A percentile compares a stretch with the other conserved stretches of the same genome.
These are phyloP conservation scores for Hirtodrosophila histrioides DNA, from an alignment of 2,888 invertebrate genomes.

Conservation along the genomic window DNA sequence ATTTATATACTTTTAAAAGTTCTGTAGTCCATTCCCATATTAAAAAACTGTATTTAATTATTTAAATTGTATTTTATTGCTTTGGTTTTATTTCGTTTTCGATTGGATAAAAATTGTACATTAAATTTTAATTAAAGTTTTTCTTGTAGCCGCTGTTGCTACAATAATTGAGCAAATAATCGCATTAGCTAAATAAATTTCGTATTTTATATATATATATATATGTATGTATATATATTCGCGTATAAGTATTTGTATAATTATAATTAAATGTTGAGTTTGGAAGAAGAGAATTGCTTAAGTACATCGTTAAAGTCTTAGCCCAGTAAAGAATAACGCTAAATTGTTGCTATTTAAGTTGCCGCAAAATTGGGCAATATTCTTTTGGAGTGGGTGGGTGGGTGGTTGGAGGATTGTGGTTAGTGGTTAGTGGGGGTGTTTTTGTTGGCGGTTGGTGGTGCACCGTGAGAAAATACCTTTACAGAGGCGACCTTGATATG, in stretches of 20 bases:
- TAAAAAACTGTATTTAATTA: not conserved
- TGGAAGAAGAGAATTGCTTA: slow-evolving; percentile 46
- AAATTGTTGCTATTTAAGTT: slow-evolving; percentile 30
- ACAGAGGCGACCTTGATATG: slow-evolving; percentile 55
- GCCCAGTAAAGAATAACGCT: slow-evolving; percentile 30
- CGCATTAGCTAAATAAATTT: slow-evolving; percentile 41
- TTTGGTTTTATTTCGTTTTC: slow-evolving; percentile 25
- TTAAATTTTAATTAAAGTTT: slow-evolving; percentile 60
- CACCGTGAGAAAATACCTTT: slow-evolving; percentile 19
- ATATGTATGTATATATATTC: slow-evolving; percentile 9
- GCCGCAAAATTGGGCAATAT: slow-evolving; percentile 47
- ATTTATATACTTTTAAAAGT: no score
- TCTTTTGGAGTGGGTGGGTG: slow-evolving; percentile 9
- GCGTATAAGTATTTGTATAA: slow-evolving; percentile 16
- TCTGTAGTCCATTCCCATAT: no score
- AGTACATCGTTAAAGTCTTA: slow-evolving; percentile 43
- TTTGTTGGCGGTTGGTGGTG: slow-evolving; percentile 1
- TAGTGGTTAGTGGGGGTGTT: not conserved
- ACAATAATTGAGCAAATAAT: slow-evolving; percentile 56
- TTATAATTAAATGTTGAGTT: slow-evolving; percentile 24
- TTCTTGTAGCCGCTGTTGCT: slow-evolving; percentile 38
- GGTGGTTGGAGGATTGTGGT: slow-evolving; percentile 8
- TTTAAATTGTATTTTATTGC: slow-evolving; percentile 24
- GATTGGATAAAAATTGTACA: slow-evolving; percentile 70
- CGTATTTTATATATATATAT: slow-evolving; percentile 18